These are phyloP conservation scores for Apis mellifera DNA, from an alignment of 1,140 invertebrate species.

Conservation along the genomic window Amel_HAv3.1 CM009931.2:21906001-21906500, in stretches of 20 bases:
- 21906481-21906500: not conserved
- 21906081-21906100: not conserved
- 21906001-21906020: not conserved
- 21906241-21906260: slow-evolving; percentile 43
- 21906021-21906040: slow-evolving; percentile 1
- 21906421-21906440: not conserved
- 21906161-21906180: not conserved
- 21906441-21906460: not conserved
- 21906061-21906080: slow-evolving; percentile 20
- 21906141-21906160: not conserved
- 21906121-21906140: not conserved
- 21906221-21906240: not conserved
- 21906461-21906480: too few species aligned
- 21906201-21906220: not conserved
- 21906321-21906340: slow-evolving; percentile 33
- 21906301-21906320: slow-evolving; percentile 58
- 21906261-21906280: slow-evolving; percentile 46
- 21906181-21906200: not conserved
- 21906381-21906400: slow-evolving; percentile 36
- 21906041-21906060: not conserved
- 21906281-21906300: slow-evolving; percentile 48
- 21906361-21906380: not conserved
- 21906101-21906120: not conserved
- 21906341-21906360: not conserved
- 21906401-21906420: slow-evolving; percentile 44